Base-by-base conservation (phyloP, 2,113 vertebrate genomes). In the Pagrus major region DNA sequence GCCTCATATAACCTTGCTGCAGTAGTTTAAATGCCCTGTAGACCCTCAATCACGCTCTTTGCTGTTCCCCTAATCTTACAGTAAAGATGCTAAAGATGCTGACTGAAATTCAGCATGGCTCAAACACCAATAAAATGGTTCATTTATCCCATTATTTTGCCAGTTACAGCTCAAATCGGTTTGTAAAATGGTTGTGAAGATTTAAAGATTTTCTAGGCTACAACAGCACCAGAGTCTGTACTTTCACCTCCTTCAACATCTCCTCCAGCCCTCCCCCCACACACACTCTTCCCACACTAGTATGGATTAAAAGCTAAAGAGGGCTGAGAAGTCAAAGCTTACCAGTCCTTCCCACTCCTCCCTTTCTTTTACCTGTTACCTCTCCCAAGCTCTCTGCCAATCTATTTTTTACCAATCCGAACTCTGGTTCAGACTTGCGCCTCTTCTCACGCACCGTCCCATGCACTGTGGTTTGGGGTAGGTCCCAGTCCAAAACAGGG, bases 301-400 rank as follows among this genome's bases (percentile, higher is more conserved):
- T 33, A 44, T 87, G 92, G 93, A 95, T 95, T 95, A 95, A 93
- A 89, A 75, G 88, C 88, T 95, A 93, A 95, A 91, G 88, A 89
- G 61, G 87, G 83, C 88, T 92, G 83, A 94, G 90, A 92, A 94
- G 93, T 92, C 91, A 92, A 73, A 89, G 88, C 93, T 85, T 67
- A 65, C 58, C 78, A 79, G 89, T 83, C 63, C 75, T 81, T 72
- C 76, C 88, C 75, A 70, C 80, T 77, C 70, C 81, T 71, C 74
- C 81, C 78, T 85, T 78, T 81, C 67, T 66, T 80, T 71, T 81
- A 77, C 79, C 78, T 81, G 70, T 80, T 83, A 52, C 56, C 55
- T 83, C 41, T 84, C 31, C 70, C 81, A 58, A 73, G 56, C 55
- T 72, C 21, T 78, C 74, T 69, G 52, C 81, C 76, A 80, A 73